phyloP scores from a whole-genome alignment of 2,113 vertebrate species.

The Hepsetus odoe region DNA sequence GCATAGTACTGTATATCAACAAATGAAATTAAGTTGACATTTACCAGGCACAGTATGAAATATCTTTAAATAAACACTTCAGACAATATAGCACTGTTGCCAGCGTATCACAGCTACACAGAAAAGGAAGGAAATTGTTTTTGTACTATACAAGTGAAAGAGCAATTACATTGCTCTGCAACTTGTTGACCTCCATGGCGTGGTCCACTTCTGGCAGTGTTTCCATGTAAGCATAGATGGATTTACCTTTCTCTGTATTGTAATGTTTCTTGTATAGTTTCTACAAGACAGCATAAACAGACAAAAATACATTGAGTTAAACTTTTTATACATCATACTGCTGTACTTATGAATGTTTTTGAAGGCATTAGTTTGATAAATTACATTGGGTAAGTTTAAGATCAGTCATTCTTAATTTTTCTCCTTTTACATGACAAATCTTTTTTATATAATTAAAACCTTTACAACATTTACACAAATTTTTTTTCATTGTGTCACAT shows the following conservation, averaged over 20 bases:
- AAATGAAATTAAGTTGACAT: too few relatives aligned
- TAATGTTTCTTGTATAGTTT: constrained; percentile 89
- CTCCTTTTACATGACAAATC: too few relatives aligned
- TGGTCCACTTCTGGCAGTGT: constrained; percentile 86
- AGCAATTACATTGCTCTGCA: constrained; percentile 81
- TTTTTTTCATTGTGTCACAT: too few relatives aligned
- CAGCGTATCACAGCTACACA: neutral
- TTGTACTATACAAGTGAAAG: neutral
- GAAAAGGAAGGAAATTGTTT: neutral
- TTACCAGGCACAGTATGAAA: too few relatives aligned
- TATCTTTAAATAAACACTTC: too few relatives aligned
- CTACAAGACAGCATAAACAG: constrained; percentile 65
- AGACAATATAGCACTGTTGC: neutral
- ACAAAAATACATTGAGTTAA: neutral
- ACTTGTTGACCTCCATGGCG: constrained; percentile 85
- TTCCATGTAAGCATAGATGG: constrained; percentile 83
- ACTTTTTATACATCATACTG: neutral
- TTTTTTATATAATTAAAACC: too few relatives aligned
- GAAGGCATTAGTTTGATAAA: too few relatives aligned
- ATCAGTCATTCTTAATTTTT: too few relatives aligned
- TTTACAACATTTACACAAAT: too few relatives aligned
- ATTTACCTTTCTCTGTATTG: constrained; percentile 82
- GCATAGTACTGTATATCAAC: too few relatives aligned
- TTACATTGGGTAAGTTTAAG: too few relatives aligned
- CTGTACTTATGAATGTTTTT: too few relatives aligned